phyloP scores from a whole-genome alignment of 2,113 vertebrate genomes.

The Sterna hirundo region DNA sequence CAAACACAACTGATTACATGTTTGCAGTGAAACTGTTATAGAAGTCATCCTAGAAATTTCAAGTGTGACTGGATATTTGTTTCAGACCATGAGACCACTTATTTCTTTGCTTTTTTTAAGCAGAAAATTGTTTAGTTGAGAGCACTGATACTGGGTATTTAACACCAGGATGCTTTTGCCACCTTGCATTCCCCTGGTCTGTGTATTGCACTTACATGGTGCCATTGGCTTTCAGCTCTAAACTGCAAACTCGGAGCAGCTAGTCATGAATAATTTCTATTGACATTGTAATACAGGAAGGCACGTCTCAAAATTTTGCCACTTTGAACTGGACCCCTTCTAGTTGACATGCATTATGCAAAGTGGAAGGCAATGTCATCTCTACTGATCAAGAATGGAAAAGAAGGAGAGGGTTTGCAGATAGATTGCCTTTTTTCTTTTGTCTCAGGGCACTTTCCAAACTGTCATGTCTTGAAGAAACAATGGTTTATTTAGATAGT shows the following conservation, averaged over 20 bases:
- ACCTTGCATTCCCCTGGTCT: neutral
- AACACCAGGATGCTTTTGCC: neutral
- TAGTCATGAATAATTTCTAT: too few relatives aligned
- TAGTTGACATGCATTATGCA: too few relatives aligned
- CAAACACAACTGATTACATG: neutral
- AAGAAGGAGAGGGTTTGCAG: neutral
- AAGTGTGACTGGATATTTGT: neutral
- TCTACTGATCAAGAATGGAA: too few relatives aligned
- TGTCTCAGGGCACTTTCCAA: neutral
- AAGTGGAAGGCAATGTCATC: too few relatives aligned
- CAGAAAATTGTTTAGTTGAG: rapidly evolving
- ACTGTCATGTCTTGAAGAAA: neutral
- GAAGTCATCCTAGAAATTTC: neutral
- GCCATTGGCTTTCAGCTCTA: too few relatives aligned
- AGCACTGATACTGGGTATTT: neutral
- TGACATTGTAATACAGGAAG: too few relatives aligned
- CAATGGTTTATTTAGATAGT: neutral
- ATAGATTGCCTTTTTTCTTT: neutral
- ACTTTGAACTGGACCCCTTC: too few relatives aligned
- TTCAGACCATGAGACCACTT: neutral
- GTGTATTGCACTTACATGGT: neutral
- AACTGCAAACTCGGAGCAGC: too few relatives aligned
- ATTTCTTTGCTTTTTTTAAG: neutral
- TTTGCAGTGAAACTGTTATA: neutral
- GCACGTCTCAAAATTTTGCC: too few relatives aligned